A percentile compares a stretch with the other conserved stretches of the same genome.
Evolutionary conservation across 2,797 vertebrate species (phyloP).

Genomic region (Anguilla obscura): DNA sequence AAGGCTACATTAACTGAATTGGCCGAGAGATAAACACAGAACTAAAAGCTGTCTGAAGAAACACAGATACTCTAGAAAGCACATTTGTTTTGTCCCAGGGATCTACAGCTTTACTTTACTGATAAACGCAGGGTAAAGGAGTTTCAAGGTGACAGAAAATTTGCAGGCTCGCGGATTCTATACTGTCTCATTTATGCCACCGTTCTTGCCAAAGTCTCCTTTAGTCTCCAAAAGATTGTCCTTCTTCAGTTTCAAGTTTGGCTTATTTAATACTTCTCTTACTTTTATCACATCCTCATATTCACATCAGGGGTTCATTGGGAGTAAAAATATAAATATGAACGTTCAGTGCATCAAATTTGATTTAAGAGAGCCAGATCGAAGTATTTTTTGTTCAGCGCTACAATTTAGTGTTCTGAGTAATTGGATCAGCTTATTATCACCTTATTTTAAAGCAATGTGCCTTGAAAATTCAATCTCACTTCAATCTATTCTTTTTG

Average conservation of each 20-base stretch:
- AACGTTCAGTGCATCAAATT: neutral
- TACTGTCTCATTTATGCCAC: neutral
- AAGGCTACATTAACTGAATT: slow-evolving; percentile 32
- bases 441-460: neutral
- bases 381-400: neutral
- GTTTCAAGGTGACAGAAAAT: neutral
- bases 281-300: neutral
- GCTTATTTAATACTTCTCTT: neutral
- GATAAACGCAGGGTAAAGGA: neutral
- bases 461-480: neutral
- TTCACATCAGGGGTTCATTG: neutral
- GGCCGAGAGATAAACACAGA: slow-evolving; percentile 26
- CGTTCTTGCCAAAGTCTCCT: neutral
- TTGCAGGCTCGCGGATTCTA: neutral
- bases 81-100: neutral
- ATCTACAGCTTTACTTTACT: neutral
- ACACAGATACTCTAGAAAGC: neutral
- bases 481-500: neutral
- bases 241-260: neutral
- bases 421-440: neutral
- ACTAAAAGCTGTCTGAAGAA: neutral
- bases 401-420: neutral
- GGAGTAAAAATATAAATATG: neutral
- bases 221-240: neutral
- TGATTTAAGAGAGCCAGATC: slow-evolving; percentile 9